Conservation (phyloP, 2,888 invertebrate genomes). For the Cryptocephalus primarius region DNA sequence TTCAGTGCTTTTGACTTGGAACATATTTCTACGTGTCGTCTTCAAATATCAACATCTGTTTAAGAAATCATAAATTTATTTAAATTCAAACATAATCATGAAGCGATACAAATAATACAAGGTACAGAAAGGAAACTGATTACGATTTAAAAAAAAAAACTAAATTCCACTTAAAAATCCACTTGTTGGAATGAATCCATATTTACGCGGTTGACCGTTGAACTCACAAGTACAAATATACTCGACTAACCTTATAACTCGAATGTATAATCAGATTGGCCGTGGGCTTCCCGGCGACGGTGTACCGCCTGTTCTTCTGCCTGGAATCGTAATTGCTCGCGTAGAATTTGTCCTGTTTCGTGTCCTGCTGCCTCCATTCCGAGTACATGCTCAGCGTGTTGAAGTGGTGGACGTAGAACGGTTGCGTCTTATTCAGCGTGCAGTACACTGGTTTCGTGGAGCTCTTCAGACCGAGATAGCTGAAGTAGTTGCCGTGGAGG, state of each 20-base stretch:
- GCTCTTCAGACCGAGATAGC: conserved; percentile 81
- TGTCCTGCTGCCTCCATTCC: conserved; percentile 59
- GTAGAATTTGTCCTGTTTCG: conserved; percentile 33
- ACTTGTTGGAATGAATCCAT: no score
- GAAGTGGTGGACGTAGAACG: conserved; percentile 84
- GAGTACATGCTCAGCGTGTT: conserved; percentile 94
- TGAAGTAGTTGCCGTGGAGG: conserved; percentile 84
- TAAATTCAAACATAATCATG: no score
- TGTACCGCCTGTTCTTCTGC: conserved; percentile 52
- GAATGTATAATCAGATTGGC: conserved; percentile 34
- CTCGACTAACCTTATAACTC: conserved; percentile 32
- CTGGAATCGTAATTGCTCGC: conserved; percentile 60
- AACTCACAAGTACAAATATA: no score
- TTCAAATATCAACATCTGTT: no score
- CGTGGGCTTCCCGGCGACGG: conserved; percentile 45
- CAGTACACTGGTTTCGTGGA: conserved; percentile 88
- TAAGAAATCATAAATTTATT: no score
- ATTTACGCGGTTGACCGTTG: no score
- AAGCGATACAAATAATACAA: no score
- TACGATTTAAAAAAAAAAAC: no score
- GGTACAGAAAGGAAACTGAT: no score
- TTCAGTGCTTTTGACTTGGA: no score
- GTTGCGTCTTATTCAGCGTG: conserved; percentile 86
- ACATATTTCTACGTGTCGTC: conserved; percentile 4
- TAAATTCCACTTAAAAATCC: no score